Conservation (phyloP, 2,113 vertebrate species). For the Hystrix brachyura region DNA sequence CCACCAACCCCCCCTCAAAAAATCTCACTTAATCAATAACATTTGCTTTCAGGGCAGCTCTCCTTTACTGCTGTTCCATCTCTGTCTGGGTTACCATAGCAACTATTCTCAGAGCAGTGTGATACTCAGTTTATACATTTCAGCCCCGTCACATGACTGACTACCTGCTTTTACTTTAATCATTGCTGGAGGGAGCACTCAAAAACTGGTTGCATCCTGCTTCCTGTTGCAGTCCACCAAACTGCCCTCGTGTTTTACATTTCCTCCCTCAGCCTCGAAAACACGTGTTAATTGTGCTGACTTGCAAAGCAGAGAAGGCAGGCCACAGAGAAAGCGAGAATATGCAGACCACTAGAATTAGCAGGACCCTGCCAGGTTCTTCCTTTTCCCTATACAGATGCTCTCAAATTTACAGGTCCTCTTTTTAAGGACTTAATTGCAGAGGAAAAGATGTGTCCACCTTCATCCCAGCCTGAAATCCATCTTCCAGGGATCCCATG, state of each 20-base stretch:
- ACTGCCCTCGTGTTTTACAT: conserved; percentile 59
- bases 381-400: conserved; percentile 58
- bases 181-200: conserved; percentile 83
- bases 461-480: conserved; percentile 56
- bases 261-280: conserved; percentile 65
- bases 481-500: conserved; percentile 1
- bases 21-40: conserved; percentile 85
- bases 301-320: neutral
- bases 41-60: conserved; percentile 85
- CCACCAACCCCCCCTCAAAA: neutral
- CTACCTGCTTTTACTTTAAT: conserved; percentile 86
- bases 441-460: conserved; percentile 45
- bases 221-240: conserved; percentile 81
- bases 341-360: neutral
- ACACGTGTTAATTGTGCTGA: conserved; percentile 44
- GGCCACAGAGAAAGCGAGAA: neutral
- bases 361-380: conserved; percentile 34
- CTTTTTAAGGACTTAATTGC: conserved; percentile 59
- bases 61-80: conserved; percentile 83
- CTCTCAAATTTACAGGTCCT: neutral
- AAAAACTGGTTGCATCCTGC: conserved; percentile 81
- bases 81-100: conserved; percentile 88
- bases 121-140: conserved; percentile 84
- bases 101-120: conserved; percentile 84
- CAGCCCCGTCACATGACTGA: conserved; percentile 83